Evolutionary conservation across 2,113 vertebrate species (phyloP).

Genomic region (Mobula birostris): DNA sequence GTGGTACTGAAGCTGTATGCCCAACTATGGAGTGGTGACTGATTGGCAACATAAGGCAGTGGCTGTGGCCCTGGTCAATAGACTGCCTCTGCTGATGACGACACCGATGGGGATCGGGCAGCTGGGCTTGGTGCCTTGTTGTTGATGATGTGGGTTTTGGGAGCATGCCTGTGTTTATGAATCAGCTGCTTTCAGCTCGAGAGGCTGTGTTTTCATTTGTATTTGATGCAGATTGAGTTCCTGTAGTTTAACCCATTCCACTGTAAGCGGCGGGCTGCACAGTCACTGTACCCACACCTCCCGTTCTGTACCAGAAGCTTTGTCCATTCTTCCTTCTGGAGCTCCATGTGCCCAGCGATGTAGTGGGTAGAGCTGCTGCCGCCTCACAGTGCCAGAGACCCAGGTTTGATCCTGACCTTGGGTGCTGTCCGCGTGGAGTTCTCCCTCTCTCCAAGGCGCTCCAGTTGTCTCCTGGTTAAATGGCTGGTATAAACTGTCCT

Average conservation of each 20-base stretch:
- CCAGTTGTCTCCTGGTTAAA: no score
- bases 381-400: no score
- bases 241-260: not conserved
- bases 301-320: not conserved
- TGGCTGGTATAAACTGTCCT: not conserved
- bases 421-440: no score
- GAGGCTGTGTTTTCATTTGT: not conserved
- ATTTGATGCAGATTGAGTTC: not conserved
- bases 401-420: no score
- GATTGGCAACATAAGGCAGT: not conserved
- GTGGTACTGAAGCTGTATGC: not conserved
- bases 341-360: no score
- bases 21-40: not conserved
- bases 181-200: not conserved
- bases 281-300: not conserved
- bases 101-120: not conserved
- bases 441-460: no score
- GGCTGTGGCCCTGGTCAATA: not conserved
- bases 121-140: not conserved
- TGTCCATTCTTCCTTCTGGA: not conserved
- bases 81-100: not conserved
- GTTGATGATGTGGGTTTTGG: not conserved
- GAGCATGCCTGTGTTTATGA: not conserved
- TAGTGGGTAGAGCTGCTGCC: no score
- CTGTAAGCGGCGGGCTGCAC: not conserved